Evolutionary conservation across 2,113 vertebrate species (phyloP), one percentile per base, ranked within the genome.

Genomic region (Lepus timidus): DNA sequence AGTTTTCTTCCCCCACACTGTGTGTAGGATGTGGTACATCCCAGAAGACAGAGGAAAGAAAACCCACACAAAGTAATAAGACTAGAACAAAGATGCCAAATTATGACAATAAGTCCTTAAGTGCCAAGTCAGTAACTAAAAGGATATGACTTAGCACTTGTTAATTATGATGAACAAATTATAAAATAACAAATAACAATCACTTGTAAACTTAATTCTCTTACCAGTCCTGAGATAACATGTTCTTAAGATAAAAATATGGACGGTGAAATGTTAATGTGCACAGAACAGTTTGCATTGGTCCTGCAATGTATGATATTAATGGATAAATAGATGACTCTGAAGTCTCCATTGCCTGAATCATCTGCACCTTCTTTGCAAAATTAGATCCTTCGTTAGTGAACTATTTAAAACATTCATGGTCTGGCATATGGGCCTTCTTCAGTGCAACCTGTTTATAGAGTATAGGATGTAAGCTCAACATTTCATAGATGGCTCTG

Each of bases 171-270:
- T 62, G 67, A 85, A 49, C 52, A 88, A 67, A 89, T 29, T 36
- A 55, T 67, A 33, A 92, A 94, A 92, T 51, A 95, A 67, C 39
- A 92, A 94, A 92, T 51, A 95, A 67, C 39, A 52, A 67, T 36
- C 33, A 76, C 29, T 90, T 90, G 65, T 9, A 75, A 89, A 73
- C n/a, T 75, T 39, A 68, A 65, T 70, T 74, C 19, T 94, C 51
- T 84, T 58, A 85, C 58, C 39, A 44, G 4, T 61, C 49, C 39
- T 29, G 14, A 90, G 51, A 13, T 16, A 71, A n/a, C 31, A 52
- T 13, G 33, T 65, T 58, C 29, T 87, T 85, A 65, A 65, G 33
- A 71, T 85, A 80, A 88, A 85, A 90, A 88, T 51, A 87, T 1
- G 67, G 36, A 74, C 4, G 51, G 14, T 12, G 31, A 90, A 73